A percentile compares a stretch with the other conserved stretches of the same genome.
Conservation (phyloP, 2,797 vertebrate species). For the Acrossocheilus fasciatus region DNA sequence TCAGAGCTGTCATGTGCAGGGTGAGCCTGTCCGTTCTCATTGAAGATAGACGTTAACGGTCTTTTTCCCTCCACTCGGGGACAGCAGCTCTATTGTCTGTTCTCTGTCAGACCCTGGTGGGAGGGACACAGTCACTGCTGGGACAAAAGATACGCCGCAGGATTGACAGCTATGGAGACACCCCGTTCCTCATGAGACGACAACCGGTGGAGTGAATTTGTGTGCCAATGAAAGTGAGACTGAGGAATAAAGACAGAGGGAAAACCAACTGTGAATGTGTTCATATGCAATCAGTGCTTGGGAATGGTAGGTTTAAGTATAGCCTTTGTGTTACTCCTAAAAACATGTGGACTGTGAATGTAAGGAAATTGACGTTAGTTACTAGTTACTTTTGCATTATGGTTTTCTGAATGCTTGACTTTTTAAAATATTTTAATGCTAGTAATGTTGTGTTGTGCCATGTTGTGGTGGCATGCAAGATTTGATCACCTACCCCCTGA, state of each 20-base stretch:
- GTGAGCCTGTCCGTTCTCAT: slow-evolving; percentile 69
- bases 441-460: background rate
- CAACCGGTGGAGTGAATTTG: slow-evolving; percentile 74
- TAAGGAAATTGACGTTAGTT: background rate
- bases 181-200: slow-evolving; percentile 71
- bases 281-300: background rate
- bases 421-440: background rate
- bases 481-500: background rate
- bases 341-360: background rate
- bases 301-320: background rate
- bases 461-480: background rate
- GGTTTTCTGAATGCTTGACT: background rate
- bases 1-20: slow-evolving; percentile 58
- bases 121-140: slow-evolving; percentile 65
- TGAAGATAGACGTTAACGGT: slow-evolving; percentile 69
- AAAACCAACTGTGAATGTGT: slow-evolving; percentile 21
- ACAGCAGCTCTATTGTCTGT: slow-evolving; percentile 72
- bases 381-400: background rate
- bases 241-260: slow-evolving; percentile 28
- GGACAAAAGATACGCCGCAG: slow-evolving; percentile 77
- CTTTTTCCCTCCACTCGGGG: slow-evolving; percentile 76
- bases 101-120: slow-evolving; percentile 62
- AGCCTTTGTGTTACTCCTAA: background rate
- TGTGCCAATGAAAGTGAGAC: slow-evolving; percentile 42
- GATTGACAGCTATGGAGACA: slow-evolving; percentile 71